Evolutionary conservation across 2,888 invertebrate species (phyloP).

Genomic region (Lepidocyrtinus sp.): DNA sequence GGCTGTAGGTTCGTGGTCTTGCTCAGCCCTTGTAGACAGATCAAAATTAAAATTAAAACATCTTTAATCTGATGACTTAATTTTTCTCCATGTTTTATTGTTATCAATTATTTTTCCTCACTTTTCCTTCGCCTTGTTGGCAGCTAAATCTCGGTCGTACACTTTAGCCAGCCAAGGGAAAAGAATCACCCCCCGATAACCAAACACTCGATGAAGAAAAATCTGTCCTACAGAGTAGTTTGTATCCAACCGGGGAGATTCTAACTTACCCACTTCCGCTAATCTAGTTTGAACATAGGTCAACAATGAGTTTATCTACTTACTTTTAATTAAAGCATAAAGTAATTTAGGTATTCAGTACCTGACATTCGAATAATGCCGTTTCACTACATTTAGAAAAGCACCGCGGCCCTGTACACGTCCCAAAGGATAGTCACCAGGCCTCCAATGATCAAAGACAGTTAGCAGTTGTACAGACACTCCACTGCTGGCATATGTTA

Average conservation of each 20-base stretch:
- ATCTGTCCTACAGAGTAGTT: conserved; percentile 97
- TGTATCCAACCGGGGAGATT: conserved; percentile 87
- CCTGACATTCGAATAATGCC: conserved; percentile 55
- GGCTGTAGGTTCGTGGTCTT: conserved; percentile 69
- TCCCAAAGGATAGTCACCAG: not conserved
- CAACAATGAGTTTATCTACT: not conserved
- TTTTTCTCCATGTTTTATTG: too few relatives aligned
- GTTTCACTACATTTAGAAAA: not conserved
- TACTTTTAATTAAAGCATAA: not conserved
- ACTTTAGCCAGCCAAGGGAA: conserved; percentile 98
- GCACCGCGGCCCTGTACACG: not conserved
- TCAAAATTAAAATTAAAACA: conserved; percentile 20
- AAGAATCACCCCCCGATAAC: conserved; percentile 95
- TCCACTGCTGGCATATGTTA: not conserved
- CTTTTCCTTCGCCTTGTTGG: conserved; percentile 75
- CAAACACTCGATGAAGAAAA: conserved; percentile 96
- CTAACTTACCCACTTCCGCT: conserved; percentile 94
- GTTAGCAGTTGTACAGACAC: not conserved
- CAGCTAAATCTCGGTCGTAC: conserved; percentile 91
- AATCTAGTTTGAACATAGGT: conserved; percentile 77
- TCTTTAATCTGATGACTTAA: too few relatives aligned
- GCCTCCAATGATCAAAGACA: not conserved
- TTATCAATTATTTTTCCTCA: conserved; percentile 47
- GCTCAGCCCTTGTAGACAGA: conserved; percentile 59
- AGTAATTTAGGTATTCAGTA: conserved; percentile 3